Base-by-base conservation (phyloP, 2,888 invertebrate species). In the Sarcophaga subvicina region DNA sequence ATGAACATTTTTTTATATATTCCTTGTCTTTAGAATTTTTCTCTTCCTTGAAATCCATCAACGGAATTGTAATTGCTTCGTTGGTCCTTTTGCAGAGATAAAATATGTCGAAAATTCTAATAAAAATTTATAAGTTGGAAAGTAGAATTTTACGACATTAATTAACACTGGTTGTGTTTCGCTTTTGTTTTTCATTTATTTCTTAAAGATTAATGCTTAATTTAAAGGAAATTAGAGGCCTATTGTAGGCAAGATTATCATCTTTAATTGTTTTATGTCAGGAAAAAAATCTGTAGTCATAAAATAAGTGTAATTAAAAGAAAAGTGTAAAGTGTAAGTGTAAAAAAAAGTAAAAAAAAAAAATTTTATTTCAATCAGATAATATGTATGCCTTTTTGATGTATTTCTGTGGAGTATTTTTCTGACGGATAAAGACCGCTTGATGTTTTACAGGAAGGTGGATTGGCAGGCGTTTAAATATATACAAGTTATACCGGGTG, bases 91-190 rank as follows among this genome's bases (percentile, higher is more conserved):
- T 71, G 17, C 25, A 11, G 22, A 64, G 45, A 64, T 14, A 14
- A 76, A 76, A 20, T 17, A 64, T 11, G 37, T 37, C 2, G 37
- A 63, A 63, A 20, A 17, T 54, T 4, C 8, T 12, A 64, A 76
- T 76, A 76, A 64, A 75, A 75, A 64, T 27, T 49, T 45, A 60
- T 64, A 49, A 37, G 49, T 49, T 54, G 70, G 54, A 71, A 27
- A 70, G 70, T 25, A 49, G 54, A 54, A 10, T 70, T 70, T 70
- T 70, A 69, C n/a, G 8, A 37, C n/a, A 49, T 11, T 71, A 71
- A 59, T 59, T 37, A 37, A 37, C 37, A 37, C 6, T 37, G 37
- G 37, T 1, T 37, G 37, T 6, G 6, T 37, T 37, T 37, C 6
- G 37, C 6, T 37, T 6, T 6, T 37, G 6, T 37, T 6, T 37